Percentiles rank a stretch among this genome's conserved stretches.
These are phyloP conservation scores for Lepas anatifera DNA, from an alignment of 2,888 invertebrate genomes.

Conservation along the genomic window DNA sequence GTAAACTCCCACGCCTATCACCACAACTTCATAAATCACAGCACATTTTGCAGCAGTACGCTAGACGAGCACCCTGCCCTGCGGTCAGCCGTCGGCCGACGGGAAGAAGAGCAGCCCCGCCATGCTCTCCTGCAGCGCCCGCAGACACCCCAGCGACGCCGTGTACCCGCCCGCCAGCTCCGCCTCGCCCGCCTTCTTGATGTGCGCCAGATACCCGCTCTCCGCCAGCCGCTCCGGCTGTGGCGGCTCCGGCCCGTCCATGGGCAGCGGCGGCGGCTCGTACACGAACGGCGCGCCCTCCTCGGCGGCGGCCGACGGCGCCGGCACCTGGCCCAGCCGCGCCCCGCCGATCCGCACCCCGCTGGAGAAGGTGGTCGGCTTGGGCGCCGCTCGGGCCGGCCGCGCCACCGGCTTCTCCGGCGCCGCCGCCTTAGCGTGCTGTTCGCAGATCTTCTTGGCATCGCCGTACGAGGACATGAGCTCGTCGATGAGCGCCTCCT, in stretches of 20 bases:
- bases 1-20: too few species aligned
- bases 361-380: slow-evolving; percentile 10
- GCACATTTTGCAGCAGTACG: too few species aligned
- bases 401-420: slow-evolving; percentile 42
- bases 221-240: slow-evolving; percentile 46
- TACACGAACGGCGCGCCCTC: slow-evolving; percentile 67
- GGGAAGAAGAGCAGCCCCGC: slow-evolving; percentile 41
- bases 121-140: slow-evolving; percentile 79
- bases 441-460: slow-evolving; percentile 69
- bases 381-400: slow-evolving; percentile 14
- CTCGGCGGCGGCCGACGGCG: slow-evolving; percentile 48
- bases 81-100: not conserved
- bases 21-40: too few species aligned
- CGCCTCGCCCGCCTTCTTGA: slow-evolving; percentile 54
- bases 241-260: slow-evolving; percentile 65
- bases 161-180: slow-evolving; percentile 82
- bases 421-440: slow-evolving; percentile 44
- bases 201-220: slow-evolving; percentile 58
- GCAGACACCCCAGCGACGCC: slow-evolving; percentile 65
- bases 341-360: slow-evolving; percentile 14
- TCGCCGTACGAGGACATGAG: slow-evolving; percentile 84
- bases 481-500: slow-evolving; percentile 88
- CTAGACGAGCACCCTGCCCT: not conserved
- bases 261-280: slow-evolving; percentile 43
- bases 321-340: not conserved